Evolutionary conservation across 2,113 vertebrate genomes (phyloP).

Genomic region (Siniperca knerii): DNA sequence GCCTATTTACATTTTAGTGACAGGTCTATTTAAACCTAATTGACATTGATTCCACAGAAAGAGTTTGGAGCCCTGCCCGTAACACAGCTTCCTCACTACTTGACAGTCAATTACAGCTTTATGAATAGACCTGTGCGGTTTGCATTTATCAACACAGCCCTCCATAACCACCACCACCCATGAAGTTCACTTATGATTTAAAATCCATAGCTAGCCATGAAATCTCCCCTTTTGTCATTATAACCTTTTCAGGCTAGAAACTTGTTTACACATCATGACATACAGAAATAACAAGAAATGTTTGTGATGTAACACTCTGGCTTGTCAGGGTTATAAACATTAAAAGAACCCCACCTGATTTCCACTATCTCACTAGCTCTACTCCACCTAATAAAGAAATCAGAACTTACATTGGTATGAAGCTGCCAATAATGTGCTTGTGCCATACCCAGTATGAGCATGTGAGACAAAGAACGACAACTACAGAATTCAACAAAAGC

Average conservation of each 20-base stretch:
- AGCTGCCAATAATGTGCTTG: conserved; percentile 20
- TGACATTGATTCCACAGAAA: conserved; percentile 52
- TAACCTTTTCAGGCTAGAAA: conserved; percentile 30
- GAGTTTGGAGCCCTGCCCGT: conserved; percentile 38
- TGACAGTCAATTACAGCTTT: conserved; percentile 70
- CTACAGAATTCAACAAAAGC: conserved; percentile 5
- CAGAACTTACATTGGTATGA: conserved; percentile 18
- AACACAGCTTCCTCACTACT: conserved; percentile 44
- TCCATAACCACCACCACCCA: conserved; percentile 11
- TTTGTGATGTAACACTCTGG: conserved; percentile 46
- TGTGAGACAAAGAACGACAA: conserved; percentile 4
- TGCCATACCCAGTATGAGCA: neutral
- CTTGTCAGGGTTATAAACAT: conserved; percentile 42
- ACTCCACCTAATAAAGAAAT: conserved; percentile 50
- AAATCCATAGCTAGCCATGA: conserved; percentile 40
- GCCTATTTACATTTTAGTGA: conserved; percentile 53
- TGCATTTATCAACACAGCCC: conserved; percentile 39
- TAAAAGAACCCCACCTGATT: conserved; percentile 54
- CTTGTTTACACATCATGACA: conserved; percentile 51
- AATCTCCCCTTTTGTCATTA: conserved; percentile 42
- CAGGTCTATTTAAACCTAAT: conserved; percentile 50
- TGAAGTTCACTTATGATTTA: conserved; percentile 57
- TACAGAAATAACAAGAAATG: conserved; percentile 50
- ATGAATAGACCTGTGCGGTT: conserved; percentile 62
- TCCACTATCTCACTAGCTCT: conserved; percentile 24